Percentiles rank a stretch among this genome's conserved stretches.
Evolutionary conservation across 2,797 vertebrate species (phyloP).

Genomic region (Alosa sapidissima): DNA sequence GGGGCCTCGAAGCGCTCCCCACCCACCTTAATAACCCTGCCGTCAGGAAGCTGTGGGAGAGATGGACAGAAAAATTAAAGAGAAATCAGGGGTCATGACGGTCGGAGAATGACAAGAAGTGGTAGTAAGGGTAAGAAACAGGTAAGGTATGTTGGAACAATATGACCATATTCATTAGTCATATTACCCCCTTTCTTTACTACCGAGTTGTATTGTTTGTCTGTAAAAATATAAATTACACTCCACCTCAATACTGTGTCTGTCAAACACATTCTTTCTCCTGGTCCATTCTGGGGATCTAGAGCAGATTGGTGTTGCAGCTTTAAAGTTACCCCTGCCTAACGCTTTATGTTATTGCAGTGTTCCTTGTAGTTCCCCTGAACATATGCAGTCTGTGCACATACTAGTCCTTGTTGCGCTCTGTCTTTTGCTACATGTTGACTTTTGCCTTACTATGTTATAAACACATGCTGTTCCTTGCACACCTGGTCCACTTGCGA

Average conservation of each 20-base stretch:
- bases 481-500: neutral
- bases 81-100: neutral
- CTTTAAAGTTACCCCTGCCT: neutral
- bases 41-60: slow-evolving; percentile 88
- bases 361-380: too few relatives aligned
- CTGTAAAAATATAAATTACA: neutral
- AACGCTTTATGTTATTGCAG: neutral
- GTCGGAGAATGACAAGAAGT: neutral
- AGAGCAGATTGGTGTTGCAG: neutral
- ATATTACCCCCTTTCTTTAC: neutral
- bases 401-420: neutral
- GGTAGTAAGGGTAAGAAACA: neutral
- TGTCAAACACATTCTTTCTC: neutral
- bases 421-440: neutral
- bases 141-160: neutral
- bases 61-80: neutral
- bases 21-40: slow-evolving; percentile 96
- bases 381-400: too few relatives aligned
- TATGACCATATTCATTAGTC: neutral
- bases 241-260: neutral
- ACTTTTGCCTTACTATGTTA: neutral
- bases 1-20: slow-evolving; percentile 97
- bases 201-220: neutral
- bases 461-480: neutral
- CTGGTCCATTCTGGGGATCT: neutral